Percentiles rank a stretch among this genome's conserved stretches.
Conservation (phyloP, 2,888 invertebrate species). For the Caenorhabditis macrosperma region DNA sequence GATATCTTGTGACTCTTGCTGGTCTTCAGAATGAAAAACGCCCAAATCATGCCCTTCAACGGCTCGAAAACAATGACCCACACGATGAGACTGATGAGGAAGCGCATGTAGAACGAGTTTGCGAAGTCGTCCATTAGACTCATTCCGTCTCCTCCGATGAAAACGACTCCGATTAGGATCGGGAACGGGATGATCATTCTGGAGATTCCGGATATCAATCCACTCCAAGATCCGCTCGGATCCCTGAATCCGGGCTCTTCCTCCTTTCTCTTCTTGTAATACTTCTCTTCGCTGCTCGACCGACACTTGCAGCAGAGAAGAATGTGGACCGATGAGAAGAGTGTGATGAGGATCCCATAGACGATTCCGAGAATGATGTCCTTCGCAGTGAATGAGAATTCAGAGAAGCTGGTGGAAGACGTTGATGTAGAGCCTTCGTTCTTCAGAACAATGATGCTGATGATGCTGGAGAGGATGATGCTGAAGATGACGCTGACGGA, state of each 20-base stretch:
- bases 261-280: constrained; percentile 5
- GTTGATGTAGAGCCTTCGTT: constrained; percentile 14
- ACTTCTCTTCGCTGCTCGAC: constrained; percentile 24
- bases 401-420: constrained; percentile 25
- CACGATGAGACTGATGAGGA: constrained; percentile 44
- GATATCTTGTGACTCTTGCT: constrained; percentile 55
- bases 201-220: constrained; percentile 7
- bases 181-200: constrained; percentile 15
- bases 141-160: constrained; percentile 49
- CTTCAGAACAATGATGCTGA: constrained; percentile 36
- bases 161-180: constrained; percentile 22
- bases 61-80: constrained; percentile 68
- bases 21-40: constrained; percentile 38
- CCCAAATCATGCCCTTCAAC: constrained; percentile 61
- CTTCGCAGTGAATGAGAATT: constrained; percentile 33
- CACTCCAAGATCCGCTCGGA: constrained; percentile 37
- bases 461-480: constrained; percentile 25
- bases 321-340: constrained; percentile 23
- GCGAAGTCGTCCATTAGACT: constrained; percentile 57
- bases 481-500: constrained; percentile 8
- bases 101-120: constrained; percentile 62
- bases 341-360: constrained; percentile 18
- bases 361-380: constrained; percentile 46
- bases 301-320: constrained; percentile 44
- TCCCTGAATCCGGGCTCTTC: constrained; percentile 42